Percentiles rank a stretch among this genome's conserved stretches.
phyloP scores from a whole-genome alignment of 2,113 vertebrate species.

The Mionectes macconnelli region DNA sequence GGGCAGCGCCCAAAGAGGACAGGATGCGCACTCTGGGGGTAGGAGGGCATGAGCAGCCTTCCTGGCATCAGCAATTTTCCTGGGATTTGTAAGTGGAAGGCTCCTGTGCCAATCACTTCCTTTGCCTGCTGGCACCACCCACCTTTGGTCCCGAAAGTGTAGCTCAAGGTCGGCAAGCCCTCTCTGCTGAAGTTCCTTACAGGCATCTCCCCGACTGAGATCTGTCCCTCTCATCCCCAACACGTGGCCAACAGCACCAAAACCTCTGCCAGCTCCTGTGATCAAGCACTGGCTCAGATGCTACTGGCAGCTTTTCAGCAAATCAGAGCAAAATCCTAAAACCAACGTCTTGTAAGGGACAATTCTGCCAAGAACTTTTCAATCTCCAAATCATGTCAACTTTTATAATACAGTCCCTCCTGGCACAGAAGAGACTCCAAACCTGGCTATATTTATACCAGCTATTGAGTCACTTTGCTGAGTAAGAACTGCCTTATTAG shows the following conservation, averaged over 20 bases:
- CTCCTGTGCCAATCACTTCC: neutral
- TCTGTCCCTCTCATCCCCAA: neutral
- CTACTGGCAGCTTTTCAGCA: neutral
- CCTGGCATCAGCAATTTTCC: neutral
- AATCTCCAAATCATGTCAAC: neutral
- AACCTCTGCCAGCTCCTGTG: neutral
- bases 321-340: conserved; percentile 31
- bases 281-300: neutral
- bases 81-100: neutral
- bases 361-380: conserved; percentile 15
- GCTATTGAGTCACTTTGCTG: conserved; percentile 51
- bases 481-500: conserved; percentile 53
- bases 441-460: conserved; percentile 46
- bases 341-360: neutral
- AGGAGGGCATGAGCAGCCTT: neutral
- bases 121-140: neutral
- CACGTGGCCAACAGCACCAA: neutral
- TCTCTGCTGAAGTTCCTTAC: fast-evolving
- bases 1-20: neutral
- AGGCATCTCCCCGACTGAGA: neutral
- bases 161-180: neutral
- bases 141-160: neutral
- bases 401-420: conserved; percentile 21
- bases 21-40: neutral
- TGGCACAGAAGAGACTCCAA: conserved; percentile 12